Evolutionary conservation across 92 coral and sea anemone species (phyloP).

Genomic region (Epizoanthus stellaris): DNA sequence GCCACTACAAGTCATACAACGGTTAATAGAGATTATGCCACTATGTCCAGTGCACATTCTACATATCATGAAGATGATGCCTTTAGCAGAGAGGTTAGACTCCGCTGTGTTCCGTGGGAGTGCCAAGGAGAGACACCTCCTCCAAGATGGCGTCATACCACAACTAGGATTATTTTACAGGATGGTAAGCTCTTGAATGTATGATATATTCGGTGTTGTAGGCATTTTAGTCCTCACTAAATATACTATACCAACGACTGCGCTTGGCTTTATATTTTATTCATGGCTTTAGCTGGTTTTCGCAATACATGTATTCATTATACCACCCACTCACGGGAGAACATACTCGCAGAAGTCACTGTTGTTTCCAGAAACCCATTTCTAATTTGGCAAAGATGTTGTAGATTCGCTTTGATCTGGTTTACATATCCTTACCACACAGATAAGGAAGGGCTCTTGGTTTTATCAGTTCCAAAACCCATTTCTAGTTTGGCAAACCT

Average conservation of each 20-base stretch:
- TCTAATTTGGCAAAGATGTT: background rate
- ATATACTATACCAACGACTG: no score
- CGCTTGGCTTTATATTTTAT: no score
- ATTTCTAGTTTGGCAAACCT: background rate
- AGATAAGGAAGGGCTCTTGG: slow-evolving; percentile 69
- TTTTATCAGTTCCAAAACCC: background rate
- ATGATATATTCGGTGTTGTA: no score
- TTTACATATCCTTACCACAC: background rate
- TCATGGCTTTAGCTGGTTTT: no score
- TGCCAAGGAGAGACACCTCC: slow-evolving; percentile 64
- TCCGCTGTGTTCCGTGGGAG: slow-evolving; percentile 13
- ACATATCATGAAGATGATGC: background rate
- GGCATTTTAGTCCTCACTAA: no score
- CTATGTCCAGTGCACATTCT: background rate
- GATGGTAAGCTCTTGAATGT: slow-evolving; percentile 41
- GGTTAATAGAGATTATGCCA: background rate
- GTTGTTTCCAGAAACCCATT: no score
- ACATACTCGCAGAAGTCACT: no score
- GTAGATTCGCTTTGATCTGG: background rate
- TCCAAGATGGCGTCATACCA: slow-evolving; percentile 87
- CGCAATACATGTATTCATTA: no score
- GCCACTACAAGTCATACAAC: background rate
- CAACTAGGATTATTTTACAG: slow-evolving; percentile 43
- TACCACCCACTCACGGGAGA: no score
- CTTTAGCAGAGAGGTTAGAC: background rate